Base-by-base conservation (phyloP, 2,113 vertebrate species). In the Sus scrofa region DNA sequence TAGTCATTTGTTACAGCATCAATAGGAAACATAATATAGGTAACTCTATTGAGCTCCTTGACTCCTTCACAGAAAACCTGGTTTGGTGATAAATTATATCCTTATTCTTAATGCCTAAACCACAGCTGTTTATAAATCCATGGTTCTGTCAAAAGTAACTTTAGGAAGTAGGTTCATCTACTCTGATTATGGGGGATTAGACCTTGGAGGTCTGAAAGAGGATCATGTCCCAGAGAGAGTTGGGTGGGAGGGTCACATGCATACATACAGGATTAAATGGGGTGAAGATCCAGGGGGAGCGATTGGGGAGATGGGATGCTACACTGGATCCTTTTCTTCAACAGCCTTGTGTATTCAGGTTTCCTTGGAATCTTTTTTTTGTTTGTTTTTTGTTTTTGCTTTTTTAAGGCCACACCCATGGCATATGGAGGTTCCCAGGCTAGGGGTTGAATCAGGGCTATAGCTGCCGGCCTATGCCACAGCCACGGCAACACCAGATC, bases 61-160 rank as follows among this genome's bases (percentile, higher is more conserved):
- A 77, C 3, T 70, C 11, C 67, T 6, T 94, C 7, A 90, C 52
- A 97, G 62, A 50, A 62, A 81, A 30, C 20, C 2, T 62, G 37
- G 8, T 88, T 75, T 89, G 30, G 32, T 39, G 73, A 86, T 82
- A 88, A 68, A 70, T 90, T 82, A 22, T 44, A 63, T 91, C 2
- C 81, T 88, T 90, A 74, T 63, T 77, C 56, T 86, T 34, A 44
- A 44, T 74, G 58, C 18, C 84, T 50, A 78, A 67, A 24, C 10
- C 10, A 58, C 18, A 91, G 34, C 14, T 60, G 10, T 7, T 90
- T 95, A 56, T 2, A 91, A 87, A 87, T 65, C 2, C 58, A 24
- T 73, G 39, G 30, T 93, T 91, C 58, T 95, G 39, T 81, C 32
- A 70, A 82, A 68, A 95, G 50, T 81, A 60, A 86, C 62, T 90